Evolutionary conservation across 30 jellyfish, hydroid and myxozoan species (phyloP).

Genomic region (Cassiopea xamachana): DNA sequence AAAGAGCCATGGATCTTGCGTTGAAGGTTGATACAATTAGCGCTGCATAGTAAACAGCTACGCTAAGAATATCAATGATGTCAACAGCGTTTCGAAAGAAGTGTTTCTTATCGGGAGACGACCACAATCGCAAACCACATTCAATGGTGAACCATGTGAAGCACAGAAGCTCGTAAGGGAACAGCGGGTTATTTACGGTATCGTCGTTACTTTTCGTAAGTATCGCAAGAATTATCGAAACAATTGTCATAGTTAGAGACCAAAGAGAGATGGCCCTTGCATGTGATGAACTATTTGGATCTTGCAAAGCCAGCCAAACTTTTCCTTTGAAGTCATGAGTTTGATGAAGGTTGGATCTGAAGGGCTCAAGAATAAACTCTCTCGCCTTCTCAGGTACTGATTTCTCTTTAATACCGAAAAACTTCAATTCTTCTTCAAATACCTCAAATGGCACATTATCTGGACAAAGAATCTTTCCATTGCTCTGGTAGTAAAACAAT

Average conservation of each 20-base stretch:
- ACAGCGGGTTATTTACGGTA: slow-evolving; percentile 43
- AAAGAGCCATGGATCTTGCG: slow-evolving; percentile 78
- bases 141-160: slow-evolving; percentile 85
- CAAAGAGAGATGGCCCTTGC: slow-evolving; percentile 68
- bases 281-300: slow-evolving; percentile 68
- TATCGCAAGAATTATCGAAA: slow-evolving; percentile 70
- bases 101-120: slow-evolving; percentile 72
- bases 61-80: slow-evolving; percentile 73
- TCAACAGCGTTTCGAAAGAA: slow-evolving; percentile 77
- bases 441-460: slow-evolving; percentile 94
- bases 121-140: slow-evolving; percentile 68
- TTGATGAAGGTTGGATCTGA: neutral
- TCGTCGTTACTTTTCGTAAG: slow-evolving; percentile 32
- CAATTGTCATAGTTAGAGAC: slow-evolving; percentile 67
- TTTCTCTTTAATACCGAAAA: slow-evolving; percentile 70
- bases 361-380: slow-evolving; percentile 60
- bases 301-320: slow-evolving; percentile 65
- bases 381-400: slow-evolving; percentile 65
- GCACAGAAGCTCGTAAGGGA: slow-evolving; percentile 83
- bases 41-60: slow-evolving; percentile 59
- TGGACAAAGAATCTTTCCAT: slow-evolving; percentile 82
- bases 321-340: slow-evolving; percentile 28
- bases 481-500: slow-evolving; percentile 69
- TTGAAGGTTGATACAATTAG: slow-evolving; percentile 60
- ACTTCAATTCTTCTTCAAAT: slow-evolving; percentile 77